Evolutionary conservation across 1,140 invertebrate species (phyloP).

Genomic region (Coenobita brevimanus): DNA sequence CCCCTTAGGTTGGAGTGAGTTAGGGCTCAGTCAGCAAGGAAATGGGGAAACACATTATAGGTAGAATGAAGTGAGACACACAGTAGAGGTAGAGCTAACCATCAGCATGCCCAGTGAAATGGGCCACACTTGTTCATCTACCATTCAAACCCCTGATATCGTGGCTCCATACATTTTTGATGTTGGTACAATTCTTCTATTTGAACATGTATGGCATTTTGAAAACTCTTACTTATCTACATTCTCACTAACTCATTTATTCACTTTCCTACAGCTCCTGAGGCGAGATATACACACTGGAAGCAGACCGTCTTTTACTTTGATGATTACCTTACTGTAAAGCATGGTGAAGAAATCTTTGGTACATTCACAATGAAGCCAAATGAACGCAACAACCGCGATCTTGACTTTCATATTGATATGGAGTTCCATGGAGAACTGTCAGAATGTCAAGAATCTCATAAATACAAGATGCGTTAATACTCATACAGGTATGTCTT

Average conservation of each 20-base stretch:
- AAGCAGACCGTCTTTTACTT: constrained; percentile 99
- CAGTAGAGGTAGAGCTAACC: too few species aligned
- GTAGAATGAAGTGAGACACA: too few species aligned
- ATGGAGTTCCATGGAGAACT: constrained; percentile 97
- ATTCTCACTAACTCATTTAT: not conserved
- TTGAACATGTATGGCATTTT: too few species aligned
- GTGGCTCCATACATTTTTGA: too few species aligned
- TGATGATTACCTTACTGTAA: constrained; percentile 95
- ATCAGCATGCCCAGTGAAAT: too few species aligned
- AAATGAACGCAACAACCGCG: constrained; percentile 96
- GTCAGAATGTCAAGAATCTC: constrained; percentile 90
- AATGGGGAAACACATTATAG: too few species aligned
- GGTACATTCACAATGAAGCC: constrained; percentile 95
- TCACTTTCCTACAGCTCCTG: constrained; percentile 80
- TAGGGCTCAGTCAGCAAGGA: too few species aligned
- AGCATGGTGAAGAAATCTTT: constrained; percentile 92
- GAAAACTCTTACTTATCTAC: not conserved
- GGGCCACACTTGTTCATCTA: too few species aligned
- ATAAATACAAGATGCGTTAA: constrained; percentile 97
- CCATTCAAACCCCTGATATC: too few species aligned
- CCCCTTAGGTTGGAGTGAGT: too few species aligned
- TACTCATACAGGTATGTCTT: constrained; percentile 2
- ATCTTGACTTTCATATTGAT: constrained; percentile 96
- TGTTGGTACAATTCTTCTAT: too few species aligned
- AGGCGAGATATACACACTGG: constrained; percentile 98